These are phyloP conservation scores for Philopotamus ludificatus DNA, from an alignment of 1,140 invertebrate species.

Conservation along the genomic window DNA sequence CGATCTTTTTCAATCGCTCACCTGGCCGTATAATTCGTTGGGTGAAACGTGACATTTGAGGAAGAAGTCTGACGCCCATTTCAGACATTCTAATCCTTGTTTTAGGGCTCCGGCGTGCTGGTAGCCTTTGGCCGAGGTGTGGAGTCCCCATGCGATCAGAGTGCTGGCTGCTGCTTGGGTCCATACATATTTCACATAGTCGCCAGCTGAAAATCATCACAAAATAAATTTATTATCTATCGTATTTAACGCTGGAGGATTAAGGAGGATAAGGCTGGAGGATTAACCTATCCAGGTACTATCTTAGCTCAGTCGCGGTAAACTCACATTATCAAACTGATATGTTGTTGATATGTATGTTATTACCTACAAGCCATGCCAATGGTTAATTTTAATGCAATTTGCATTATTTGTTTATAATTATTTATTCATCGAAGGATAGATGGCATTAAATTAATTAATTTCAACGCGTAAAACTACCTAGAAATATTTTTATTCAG, in stretches of 20 bases:
- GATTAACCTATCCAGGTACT: too few relatives aligned
- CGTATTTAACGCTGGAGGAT: background rate
- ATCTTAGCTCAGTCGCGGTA: too few relatives aligned
- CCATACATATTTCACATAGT: slow-evolving; percentile 67
- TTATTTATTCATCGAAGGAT: too few relatives aligned
- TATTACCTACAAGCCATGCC: too few relatives aligned
- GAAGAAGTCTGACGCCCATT: slow-evolving; percentile 66
- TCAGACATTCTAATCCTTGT: slow-evolving; percentile 50
- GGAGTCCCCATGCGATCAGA: slow-evolving; percentile 60
- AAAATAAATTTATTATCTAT: background rate
- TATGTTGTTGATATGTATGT: too few relatives aligned
- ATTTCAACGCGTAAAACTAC: too few relatives aligned
- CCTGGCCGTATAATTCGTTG: slow-evolving; percentile 60
- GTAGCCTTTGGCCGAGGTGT: slow-evolving; percentile 43
- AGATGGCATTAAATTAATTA: too few relatives aligned
- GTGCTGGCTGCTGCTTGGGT: slow-evolving; percentile 64
- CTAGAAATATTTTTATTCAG: too few relatives aligned
- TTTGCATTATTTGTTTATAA: too few relatives aligned
- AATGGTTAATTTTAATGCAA: too few relatives aligned
- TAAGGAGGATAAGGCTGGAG: too few relatives aligned
- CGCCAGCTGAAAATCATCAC: slow-evolving; percentile 55
- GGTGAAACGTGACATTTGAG: slow-evolving; percentile 60
- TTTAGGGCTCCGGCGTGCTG: slow-evolving; percentile 44
- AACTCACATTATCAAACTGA: too few relatives aligned
- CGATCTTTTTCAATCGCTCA: slow-evolving; percentile 11